These are phyloP conservation scores for Mandrillus leucophaeus DNA, from an alignment of 2,113 vertebrate genomes.

Conservation along the genomic window DNA sequence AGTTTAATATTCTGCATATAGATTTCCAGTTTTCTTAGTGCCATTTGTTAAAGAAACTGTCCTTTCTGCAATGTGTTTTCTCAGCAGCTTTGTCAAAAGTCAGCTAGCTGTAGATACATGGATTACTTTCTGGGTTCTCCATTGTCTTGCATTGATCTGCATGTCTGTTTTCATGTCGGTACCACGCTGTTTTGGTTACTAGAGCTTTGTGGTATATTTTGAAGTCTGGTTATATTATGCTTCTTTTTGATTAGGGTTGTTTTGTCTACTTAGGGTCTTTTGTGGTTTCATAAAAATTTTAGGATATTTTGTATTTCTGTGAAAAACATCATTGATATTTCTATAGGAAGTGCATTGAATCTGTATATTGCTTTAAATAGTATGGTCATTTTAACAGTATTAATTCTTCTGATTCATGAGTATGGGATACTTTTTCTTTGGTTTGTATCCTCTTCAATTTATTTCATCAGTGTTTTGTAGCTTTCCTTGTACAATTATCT, in stretches of 20 bases:
- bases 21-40: not conserved
- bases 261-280: not conserved
- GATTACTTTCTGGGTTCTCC: not conserved
- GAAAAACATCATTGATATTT: not conserved
- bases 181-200: not conserved
- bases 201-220: not conserved
- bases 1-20: not conserved
- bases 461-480: not conserved
- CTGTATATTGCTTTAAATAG: not conserved
- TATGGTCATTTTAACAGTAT: not conserved
- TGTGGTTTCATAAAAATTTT: not conserved
- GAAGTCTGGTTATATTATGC: not conserved
- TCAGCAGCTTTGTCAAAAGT: not conserved
- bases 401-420: not conserved
- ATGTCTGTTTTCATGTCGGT: not conserved
- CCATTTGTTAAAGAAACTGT: not conserved
- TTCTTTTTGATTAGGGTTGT: not conserved
- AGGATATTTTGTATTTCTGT: not conserved
- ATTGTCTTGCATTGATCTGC: not conserved
- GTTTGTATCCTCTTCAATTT: not conserved
- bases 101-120: not conserved
- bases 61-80: not conserved
- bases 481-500: not conserved
- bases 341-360: not conserved
- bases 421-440: not conserved